Evolutionary conservation across 2,888 invertebrate species (phyloP), one percentile per base, ranked within the genome.

Genomic region (Hyppa rectilinea): DNA sequence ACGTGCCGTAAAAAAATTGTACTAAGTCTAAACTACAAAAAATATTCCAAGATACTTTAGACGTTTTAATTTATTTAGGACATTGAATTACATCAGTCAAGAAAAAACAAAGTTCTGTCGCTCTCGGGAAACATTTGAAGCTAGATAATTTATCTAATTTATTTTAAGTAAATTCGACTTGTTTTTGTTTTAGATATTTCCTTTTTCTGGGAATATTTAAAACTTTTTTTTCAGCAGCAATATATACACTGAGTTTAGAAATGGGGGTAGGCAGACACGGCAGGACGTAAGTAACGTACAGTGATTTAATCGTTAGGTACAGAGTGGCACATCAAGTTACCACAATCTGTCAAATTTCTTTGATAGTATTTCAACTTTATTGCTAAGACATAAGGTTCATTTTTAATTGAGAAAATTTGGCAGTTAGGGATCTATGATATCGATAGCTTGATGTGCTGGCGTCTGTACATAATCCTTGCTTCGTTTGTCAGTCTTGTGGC

Each of bases 1-100:
- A n/a, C 0, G 20, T 31, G 9, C 17, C 50, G 1, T 26, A 20
- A 29, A 52, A 9, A 52, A 29, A 20, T 29, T 20, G 29, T 20
- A 20, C 31, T 20, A 34, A 61, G 3, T 14, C n/a, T n/a, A n/a
- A n/a, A n/a, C n/a, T n/a, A n/a, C n/a, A 58, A 7, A 40, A 34
- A 60, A 31, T 23, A 3, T 43, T 9, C 31, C 9, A 43, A 23
- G n/a, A 43, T 14, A 65, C 45, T 64, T 59, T 20, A n/a, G 40
- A 31, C n/a, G 40, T 26, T n/a, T n/a, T 26, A 40, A 50, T 66
- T 67, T n/a, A 52, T 67, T 26, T 17, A 67, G 31, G n/a, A n/a
- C 40, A 52, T 66, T 67, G 10, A 26, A 40, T 66, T 50, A 26
- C 31, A 50, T 67, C 50, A 40, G 38, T 40, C 26, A 67, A 43